Evolutionary conservation across 2,888 invertebrate species (phyloP).

Genomic region (Philopedon plagiatum): DNA sequence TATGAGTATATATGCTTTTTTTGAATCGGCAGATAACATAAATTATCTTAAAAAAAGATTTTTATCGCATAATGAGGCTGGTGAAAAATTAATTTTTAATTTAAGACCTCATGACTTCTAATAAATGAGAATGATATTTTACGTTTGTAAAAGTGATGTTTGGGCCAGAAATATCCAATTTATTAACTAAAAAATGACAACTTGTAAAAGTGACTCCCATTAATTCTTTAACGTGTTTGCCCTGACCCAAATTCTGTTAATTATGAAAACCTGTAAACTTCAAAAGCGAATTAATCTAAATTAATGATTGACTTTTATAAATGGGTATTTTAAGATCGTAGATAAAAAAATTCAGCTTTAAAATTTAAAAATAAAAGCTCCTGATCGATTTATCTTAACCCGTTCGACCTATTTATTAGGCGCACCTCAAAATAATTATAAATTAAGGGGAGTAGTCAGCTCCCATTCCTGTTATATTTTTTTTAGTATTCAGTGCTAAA

Average conservation of each 20-base stretch:
- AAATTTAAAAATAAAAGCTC: slow-evolving; percentile 33
- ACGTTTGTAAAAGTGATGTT: not conserved
- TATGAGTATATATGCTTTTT: no score
- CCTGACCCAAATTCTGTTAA: slow-evolving; percentile 19
- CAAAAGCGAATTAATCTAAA: slow-evolving; percentile 34
- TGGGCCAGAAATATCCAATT: not conserved
- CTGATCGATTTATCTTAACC: slow-evolving; percentile 15
- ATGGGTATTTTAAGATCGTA: slow-evolving; percentile 42
- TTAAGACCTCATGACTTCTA: not conserved
- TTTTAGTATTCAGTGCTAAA: no score
- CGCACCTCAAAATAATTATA: not conserved
- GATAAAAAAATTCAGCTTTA: slow-evolving; percentile 29
- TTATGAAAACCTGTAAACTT: slow-evolving; percentile 32
- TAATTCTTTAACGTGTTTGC: not conserved
- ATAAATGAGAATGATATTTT: not conserved
- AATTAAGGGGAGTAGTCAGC: not conserved
- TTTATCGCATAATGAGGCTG: no score
- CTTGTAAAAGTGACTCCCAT: not conserved
- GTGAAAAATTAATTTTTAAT: no score
- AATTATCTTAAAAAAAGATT: no score
- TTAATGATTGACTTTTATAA: slow-evolving; percentile 45
- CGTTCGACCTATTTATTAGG: slow-evolving; percentile 1
- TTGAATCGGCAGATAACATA: no score
- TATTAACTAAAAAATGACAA: slow-evolving; percentile 6
- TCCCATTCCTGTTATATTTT: no score